Percentiles rank a stretch among this genome's conserved stretches.
Conservation (phyloP, 2,888 invertebrate species). For the Tipula helvola region DNA sequence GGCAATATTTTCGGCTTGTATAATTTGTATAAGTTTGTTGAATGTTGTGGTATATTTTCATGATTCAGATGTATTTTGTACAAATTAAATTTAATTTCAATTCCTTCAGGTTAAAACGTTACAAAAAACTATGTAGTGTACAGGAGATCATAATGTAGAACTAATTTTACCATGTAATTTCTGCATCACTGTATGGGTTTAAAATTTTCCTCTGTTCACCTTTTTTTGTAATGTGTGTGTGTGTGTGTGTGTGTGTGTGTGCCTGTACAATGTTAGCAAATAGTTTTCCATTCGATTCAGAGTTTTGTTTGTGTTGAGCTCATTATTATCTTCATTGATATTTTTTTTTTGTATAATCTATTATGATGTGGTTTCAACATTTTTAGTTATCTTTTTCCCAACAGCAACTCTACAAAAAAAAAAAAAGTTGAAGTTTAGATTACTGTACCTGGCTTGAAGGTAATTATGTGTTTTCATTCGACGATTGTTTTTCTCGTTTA, state of each 20-base stretch:
- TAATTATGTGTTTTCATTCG: not conserved
- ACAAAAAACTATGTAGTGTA: no score
- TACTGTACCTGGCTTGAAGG: not conserved
- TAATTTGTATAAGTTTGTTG: no score
- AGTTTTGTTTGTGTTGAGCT: not conserved
- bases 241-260: not conserved
- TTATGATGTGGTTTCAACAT: not conserved
- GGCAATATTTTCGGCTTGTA: no score
- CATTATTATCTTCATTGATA: not conserved
- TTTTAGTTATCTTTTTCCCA: not conserved
- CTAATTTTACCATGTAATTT: no score
- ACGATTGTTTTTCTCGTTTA: not conserved
- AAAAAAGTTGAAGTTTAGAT: not conserved
- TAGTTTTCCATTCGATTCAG: not conserved
- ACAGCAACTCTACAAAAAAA: not conserved
- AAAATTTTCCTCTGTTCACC: no score
- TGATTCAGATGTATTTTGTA: no score
- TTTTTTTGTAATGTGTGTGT: not conserved
- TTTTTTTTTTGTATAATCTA: not conserved
- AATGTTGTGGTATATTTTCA: no score
- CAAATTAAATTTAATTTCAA: no score
- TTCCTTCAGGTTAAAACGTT: no score
- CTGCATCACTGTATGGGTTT: no score
- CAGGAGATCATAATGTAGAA: no score
- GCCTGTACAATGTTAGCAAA: not conserved